Evolutionary conservation across 2,113 vertebrate species (phyloP), one percentile per base, ranked within the genome.

Genomic region (Argyrosomus japonicus): DNA sequence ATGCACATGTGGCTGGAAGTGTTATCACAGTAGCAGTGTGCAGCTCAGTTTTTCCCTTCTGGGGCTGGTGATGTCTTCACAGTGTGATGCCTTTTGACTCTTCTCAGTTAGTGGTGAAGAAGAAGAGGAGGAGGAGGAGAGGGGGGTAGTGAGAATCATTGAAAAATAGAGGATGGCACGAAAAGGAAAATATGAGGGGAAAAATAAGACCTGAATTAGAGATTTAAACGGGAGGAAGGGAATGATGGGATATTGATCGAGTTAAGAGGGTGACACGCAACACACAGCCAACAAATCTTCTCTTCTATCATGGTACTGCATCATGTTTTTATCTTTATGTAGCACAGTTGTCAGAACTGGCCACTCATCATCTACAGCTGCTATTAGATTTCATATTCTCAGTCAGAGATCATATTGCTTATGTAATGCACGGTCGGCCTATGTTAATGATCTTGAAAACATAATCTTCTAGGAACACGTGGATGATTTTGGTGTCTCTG

Each of bases 61-160:
- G 45, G 62, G 43, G 45, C 71, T 79, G 72, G 71, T 69, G 67
- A 75, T 75, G 67, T 73, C 15, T 48, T 82, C 70, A 71, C 57
- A 40, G 61, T 69, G 67, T 62, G 78, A 87, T 48, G 58, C 79
- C 47, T 40, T 74, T 62, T 62, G 17, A 68, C 69, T 82, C 53
- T 36, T 61, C 70, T 69, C 19, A 68, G 40, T 81, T 73, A 71
- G 43, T 36, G 19, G 18, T 65, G 58, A 69, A 29, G 63, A 71
- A 21, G 19, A 58, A 21, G 23, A 65, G 29, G 60, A 58, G 17
- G 11, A 69, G 54, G 43, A 19, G 53, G 25, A 32, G 40, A 65
- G 36, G 25, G 14, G 69, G 23, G 58, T 57, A 8, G 53, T 48
- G 47, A 61, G 9, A 29, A 7, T 75, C 25, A 48, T 27, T 69